Evolutionary conservation across 2,797 vertebrate genomes (phyloP), one percentile per base, ranked within the genome.

Genomic region (Salarias fasciatus): DNA sequence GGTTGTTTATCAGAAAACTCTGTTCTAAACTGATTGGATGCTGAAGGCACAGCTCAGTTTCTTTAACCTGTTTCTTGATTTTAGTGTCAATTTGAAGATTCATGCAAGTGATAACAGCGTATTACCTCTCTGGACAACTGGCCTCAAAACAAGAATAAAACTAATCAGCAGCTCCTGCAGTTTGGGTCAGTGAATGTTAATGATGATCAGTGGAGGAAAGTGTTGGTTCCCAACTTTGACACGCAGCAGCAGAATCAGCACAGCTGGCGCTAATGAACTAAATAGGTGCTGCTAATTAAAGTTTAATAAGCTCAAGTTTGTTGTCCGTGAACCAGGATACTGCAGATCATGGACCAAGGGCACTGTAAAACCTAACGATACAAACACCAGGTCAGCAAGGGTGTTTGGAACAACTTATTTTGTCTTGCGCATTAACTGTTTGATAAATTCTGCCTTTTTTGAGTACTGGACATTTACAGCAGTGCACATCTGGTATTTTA

Each of bases 241-340:
- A 63, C 11, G 6, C 33, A 41, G 50, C 46, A 66, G 69, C 69
- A 72, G 61, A 68, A 65, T 73, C 31, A 63, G 49, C 69, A 33
- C 56, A 75, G 75, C 45, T 68, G 70, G 30, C 9, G 3, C 54
- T 53, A 71, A 78, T 53, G 43, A 70, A 65, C 52, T 69, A 51
- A 76, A 60, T 55, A 46, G 30, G 44, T 47, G 43, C n/a, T 52
- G 74, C 55, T 70, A 54, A 77, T 81, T 49, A 44, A 79, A 55
- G 48, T 66, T 72, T 75, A 67, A 67, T 62, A 42, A 50, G 45
- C 55, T 70, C 46, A 42, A 46, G 12, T 62, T 44, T 31, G 30
- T 45, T 54, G 38, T 48, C 12, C 73, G 41, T 45, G 57, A 42
- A 58, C 14, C 46, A 8, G 50, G 9, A 6, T 35, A 35, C 49